Evolutionary conservation across 2,113 vertebrate species (phyloP).

Genomic region (Xiphias gladius): DNA sequence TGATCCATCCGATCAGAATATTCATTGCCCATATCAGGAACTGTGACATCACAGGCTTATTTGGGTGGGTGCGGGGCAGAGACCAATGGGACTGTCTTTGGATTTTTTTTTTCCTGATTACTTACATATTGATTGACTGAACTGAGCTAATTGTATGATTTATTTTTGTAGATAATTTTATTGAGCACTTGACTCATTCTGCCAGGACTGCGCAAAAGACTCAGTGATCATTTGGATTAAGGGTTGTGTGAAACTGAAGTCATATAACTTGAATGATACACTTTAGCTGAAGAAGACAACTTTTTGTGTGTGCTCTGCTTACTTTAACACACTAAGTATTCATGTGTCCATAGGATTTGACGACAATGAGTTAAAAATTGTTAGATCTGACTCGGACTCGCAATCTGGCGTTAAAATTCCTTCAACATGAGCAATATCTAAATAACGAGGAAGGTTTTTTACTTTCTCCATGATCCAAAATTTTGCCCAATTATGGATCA

Average conservation of each 20-base stretch:
- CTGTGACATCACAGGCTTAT: too few relatives aligned
- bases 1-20: constrained; percentile 6
- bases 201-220: not conserved
- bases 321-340: not conserved
- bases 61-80: not conserved
- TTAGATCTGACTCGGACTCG: not conserved
- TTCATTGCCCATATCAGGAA: not conserved
- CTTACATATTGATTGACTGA: not conserved
- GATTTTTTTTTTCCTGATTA: not conserved
- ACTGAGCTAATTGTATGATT: not conserved
- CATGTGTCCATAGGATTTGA: not conserved
- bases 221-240: not conserved
- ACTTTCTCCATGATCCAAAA: not conserved
- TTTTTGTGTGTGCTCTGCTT: not conserved
- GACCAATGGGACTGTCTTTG: not conserved
- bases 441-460: not conserved
- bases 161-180: constrained; percentile 1
- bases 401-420: too few relatives aligned
- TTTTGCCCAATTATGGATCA: not conserved
- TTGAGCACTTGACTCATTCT: not conserved
- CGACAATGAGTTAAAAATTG: not conserved
- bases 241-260: not conserved
- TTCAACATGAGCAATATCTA: not conserved
- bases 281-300: not conserved
- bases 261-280: not conserved